phyloP scores from a whole-genome alignment of 2,888 invertebrate genomes.

The Spisula subtruncata region DNA sequence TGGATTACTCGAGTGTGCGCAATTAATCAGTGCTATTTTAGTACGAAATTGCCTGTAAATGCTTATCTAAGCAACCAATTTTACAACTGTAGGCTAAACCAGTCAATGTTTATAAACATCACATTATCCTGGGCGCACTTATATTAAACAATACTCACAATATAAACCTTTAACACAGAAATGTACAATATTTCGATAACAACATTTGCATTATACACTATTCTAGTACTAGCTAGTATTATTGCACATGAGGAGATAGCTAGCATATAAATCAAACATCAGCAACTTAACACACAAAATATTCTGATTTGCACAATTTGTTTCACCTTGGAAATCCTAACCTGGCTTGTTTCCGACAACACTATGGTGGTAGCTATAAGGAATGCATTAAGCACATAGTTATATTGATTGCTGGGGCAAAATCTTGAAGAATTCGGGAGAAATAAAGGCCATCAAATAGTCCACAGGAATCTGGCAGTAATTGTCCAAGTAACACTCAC shows the following conservation, averaged over 20 bases:
- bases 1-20: too few relatives aligned
- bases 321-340: constrained; percentile 15
- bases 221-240: not conserved
- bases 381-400: constrained; percentile 14
- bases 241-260: too few relatives aligned
- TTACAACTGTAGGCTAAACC: too few relatives aligned
- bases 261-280: not conserved
- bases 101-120: too few relatives aligned
- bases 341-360: not conserved
- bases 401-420: not conserved
- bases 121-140: too few relatives aligned
- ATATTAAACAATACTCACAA: not conserved
- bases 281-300: not conserved
- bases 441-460: constrained; percentile 47
- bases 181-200: not conserved
- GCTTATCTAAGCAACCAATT: too few relatives aligned
- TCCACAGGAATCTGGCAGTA: constrained; percentile 25
- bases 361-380: too few relatives aligned
- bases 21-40: too few relatives aligned
- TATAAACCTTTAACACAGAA: not conserved
- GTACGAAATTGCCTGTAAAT: too few relatives aligned
- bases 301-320: not conserved
- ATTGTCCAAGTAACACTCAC: constrained; percentile 5
- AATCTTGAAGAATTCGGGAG: constrained; percentile 22
- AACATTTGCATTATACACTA: not conserved